These are phyloP conservation scores for Cynoglossus semilaevis DNA, from an alignment of 2,113 vertebrate species.

Conservation along the genomic window DNA sequence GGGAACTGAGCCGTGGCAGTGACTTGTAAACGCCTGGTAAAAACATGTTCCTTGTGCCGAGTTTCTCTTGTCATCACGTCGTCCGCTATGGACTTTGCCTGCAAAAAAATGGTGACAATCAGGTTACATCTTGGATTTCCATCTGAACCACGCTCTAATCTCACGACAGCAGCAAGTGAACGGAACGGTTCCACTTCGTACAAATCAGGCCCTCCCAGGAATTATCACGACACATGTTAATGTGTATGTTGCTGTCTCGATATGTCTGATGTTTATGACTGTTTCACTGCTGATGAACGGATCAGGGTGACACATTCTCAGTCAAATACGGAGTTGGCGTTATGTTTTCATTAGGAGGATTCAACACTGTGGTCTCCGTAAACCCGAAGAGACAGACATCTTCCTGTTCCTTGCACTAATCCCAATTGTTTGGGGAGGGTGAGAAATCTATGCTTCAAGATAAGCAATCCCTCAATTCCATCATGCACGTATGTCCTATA, in stretches of 20 bases:
- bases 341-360: constrained; percentile 5
- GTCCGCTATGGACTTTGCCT: constrained; percentile 61
- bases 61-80: constrained; percentile 71
- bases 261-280: constrained; percentile 41
- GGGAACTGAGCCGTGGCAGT: constrained; percentile 60
- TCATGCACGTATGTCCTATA: no score
- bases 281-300: constrained; percentile 30
- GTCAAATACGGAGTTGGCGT: constrained; percentile 26
- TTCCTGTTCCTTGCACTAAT: no score
- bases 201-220: constrained; percentile 24
- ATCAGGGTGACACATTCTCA: constrained; percentile 8
- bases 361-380: not conserved
- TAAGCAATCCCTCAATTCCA: no score
- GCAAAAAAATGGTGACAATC: constrained; percentile 43
- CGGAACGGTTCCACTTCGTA: constrained; percentile 58
- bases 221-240: constrained; percentile 63
- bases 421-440: no score
- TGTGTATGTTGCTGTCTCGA: constrained; percentile 52
- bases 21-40: constrained; percentile 59
- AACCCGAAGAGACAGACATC: constrained; percentile 12
- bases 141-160: constrained; percentile 63
- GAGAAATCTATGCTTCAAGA: no score
- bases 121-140: constrained; percentile 72
- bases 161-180: constrained; percentile 53
- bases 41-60: constrained; percentile 64